Evolutionary conservation across 2,113 vertebrate genomes (phyloP).

Genomic region (Dermatemys mawii): DNA sequence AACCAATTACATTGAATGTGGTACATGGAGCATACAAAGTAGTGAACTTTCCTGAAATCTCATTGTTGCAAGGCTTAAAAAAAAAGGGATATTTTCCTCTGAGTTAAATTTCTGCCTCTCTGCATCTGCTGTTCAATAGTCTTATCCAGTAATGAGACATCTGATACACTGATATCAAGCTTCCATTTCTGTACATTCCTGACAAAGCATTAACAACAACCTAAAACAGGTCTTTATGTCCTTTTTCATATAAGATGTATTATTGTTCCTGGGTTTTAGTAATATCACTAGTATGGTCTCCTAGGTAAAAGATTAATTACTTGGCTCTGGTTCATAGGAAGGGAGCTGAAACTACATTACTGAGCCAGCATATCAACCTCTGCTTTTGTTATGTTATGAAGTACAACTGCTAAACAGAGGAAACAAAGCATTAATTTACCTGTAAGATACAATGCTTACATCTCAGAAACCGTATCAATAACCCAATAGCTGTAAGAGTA

Average conservation of each 20-base stretch:
- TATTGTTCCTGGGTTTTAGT: slow-evolving; percentile 63
- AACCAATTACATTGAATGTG: neutral
- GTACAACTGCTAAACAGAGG: slow-evolving; percentile 18
- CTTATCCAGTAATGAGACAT: slow-evolving; percentile 48
- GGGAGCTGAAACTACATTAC: slow-evolving; percentile 60
- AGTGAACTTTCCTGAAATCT: neutral
- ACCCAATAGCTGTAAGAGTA: neutral
- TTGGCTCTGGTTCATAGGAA: slow-evolving; percentile 59
- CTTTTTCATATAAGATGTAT: slow-evolving; percentile 34
- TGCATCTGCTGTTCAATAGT: neutral
- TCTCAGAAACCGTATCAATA: neutral
- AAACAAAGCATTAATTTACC: slow-evolving; percentile 49
- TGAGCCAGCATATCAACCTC: slow-evolving; percentile 12
- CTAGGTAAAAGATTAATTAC: slow-evolving; percentile 75
- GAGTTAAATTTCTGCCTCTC: neutral
- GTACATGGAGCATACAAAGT: neutral
- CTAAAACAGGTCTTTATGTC: slow-evolving; percentile 37
- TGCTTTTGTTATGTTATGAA: slow-evolving; percentile 31
- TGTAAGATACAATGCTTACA: neutral
- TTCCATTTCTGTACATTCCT: slow-evolving; percentile 40
- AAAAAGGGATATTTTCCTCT: neutral
- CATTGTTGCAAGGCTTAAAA: neutral
- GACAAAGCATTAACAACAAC: slow-evolving; percentile 43
- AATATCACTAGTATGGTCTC: slow-evolving; percentile 58
- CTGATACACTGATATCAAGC: slow-evolving; percentile 6